Base-by-base conservation (phyloP, 2,797 vertebrate genomes). In the Ceryle rudis region DNA sequence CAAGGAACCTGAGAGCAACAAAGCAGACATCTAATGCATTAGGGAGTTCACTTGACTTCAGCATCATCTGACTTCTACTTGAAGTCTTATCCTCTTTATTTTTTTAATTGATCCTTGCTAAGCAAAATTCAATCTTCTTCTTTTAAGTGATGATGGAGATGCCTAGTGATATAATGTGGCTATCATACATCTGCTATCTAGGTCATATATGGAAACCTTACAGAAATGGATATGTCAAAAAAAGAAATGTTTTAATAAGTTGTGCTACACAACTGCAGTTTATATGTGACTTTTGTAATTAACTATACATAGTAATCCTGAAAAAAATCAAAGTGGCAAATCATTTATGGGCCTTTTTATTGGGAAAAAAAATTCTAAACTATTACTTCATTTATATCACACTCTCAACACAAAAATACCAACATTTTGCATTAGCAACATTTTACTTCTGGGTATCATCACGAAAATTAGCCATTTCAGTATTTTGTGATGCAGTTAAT, bases 91-190 rank as follows among this genome's bases (percentile, higher is more conserved):
- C 11, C 11, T 86, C 42, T 73, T 89, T 41, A 67, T 74, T 92
- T 73, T 91, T 93, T 41, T 86, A 82, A 84, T 25, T 66, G 62
- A 52, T 47, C 12, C 39, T 77, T 79, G 14, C 33, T 82, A 92
- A 89, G 42, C 8, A 81, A 62, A 94, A 89, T 64, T 66, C 19
- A 37, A 7, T 89, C 66, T 81, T 81, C 61, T 49, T 89, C 52
- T 62, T 58, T 4, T 46, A 88, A 75, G 41, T 51, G 61, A 29
- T 73, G 64, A 81, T 8, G 33, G 60, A 93, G 87, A 83, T 70
- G 46, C 22, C n/a, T 62, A 47, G 20, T 55, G 10, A 80, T 70
- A 69, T 11, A 65, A 44, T 20, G 31, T 33, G 41, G 16, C 26
- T 87, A 18, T 61, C 35, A 71, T 5, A 85, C 44, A 86, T 87